Evolutionary conservation across 2,113 vertebrate genomes (phyloP).

Genomic region (Junco hyemalis): DNA sequence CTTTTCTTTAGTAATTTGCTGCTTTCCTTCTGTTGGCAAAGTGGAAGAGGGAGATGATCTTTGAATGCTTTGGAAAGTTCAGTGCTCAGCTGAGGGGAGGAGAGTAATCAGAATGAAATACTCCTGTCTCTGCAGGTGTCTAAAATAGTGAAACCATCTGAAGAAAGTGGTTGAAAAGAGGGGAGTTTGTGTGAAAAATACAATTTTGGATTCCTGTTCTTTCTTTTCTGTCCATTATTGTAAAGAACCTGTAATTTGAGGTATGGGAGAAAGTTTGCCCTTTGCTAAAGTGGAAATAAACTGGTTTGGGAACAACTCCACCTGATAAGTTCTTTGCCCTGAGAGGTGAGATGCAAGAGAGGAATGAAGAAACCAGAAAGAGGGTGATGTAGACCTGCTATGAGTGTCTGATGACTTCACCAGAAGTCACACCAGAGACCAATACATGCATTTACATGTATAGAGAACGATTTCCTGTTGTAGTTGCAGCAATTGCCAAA

Average conservation of each 20-base stretch:
- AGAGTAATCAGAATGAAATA: background rate
- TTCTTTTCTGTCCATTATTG: background rate
- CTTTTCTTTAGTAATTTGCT: background rate
- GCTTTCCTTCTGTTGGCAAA: background rate
- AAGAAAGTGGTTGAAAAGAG: background rate
- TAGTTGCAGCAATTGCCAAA: background rate
- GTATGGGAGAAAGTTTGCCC: background rate
- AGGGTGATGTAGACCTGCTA: background rate
- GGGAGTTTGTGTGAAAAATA: background rate
- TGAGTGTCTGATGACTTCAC: background rate
- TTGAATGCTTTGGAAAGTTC: background rate
- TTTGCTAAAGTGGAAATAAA: background rate
- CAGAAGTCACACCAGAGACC: background rate
- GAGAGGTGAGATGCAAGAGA: background rate
- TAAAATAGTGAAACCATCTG: background rate
- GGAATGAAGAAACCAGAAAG: background rate
- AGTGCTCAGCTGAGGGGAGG: background rate
- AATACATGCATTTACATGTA: background rate
- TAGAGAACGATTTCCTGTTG: background rate
- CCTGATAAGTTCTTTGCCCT: background rate
- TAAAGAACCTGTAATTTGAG: background rate
- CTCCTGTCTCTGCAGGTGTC: background rate
- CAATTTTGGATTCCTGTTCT: background rate
- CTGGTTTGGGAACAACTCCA: background rate
- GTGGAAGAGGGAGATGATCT: background rate